These are phyloP conservation scores for Aspidapion aeneum DNA, from an alignment of 2,888 invertebrate species.

Conservation along the genomic window DNA sequence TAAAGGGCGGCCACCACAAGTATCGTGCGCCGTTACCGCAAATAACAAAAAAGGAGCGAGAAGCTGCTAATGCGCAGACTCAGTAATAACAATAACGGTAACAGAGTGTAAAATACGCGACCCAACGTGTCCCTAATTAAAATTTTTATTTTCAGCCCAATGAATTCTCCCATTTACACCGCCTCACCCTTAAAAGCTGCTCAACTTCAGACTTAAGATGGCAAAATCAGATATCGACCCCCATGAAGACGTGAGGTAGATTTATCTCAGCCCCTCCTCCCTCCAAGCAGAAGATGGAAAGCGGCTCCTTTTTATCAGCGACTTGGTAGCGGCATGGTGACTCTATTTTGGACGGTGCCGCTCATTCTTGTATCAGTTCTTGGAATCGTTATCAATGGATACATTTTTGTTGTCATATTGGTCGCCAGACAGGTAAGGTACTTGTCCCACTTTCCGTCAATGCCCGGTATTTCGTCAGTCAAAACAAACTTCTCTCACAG, in stretches of 20 bases:
- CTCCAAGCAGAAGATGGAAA: slow-evolving; percentile 38
- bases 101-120: too few relatives aligned
- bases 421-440: slow-evolving; percentile 64
- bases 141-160: not conserved
- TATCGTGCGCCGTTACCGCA: too few relatives aligned
- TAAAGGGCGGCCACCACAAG: too few relatives aligned
- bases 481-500: too few relatives aligned
- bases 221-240: slow-evolving; percentile 2
- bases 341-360: slow-evolving; percentile 63
- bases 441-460: too few relatives aligned
- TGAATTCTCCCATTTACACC: not conserved
- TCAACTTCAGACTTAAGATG: not conserved
- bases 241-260: slow-evolving; percentile 36
- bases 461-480: too few relatives aligned
- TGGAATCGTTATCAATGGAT: slow-evolving; percentile 71
- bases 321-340: slow-evolving; percentile 58
- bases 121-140: too few relatives aligned
- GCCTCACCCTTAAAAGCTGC: not conserved
- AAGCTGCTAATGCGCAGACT: too few relatives aligned
- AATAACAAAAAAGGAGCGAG: too few relatives aligned
- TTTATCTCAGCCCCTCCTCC: too few relatives aligned
- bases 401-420: slow-evolving; percentile 68
- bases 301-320: slow-evolving; percentile 25
- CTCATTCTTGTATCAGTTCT: slow-evolving; percentile 66
- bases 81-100: too few relatives aligned